Base-by-base conservation (phyloP, 2,888 invertebrate genomes). In the Cheilosia pagana region DNA sequence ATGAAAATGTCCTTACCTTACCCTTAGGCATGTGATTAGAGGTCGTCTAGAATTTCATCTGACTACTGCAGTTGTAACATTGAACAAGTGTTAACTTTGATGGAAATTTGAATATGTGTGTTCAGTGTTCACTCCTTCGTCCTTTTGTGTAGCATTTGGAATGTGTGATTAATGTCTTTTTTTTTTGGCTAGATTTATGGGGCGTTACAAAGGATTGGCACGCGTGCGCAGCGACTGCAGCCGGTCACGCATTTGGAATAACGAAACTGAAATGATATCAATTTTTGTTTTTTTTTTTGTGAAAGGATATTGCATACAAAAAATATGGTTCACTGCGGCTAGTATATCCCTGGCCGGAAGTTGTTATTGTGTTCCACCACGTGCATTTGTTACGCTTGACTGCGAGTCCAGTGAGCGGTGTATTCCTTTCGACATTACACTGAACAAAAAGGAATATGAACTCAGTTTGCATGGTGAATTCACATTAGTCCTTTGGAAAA, bases 331-430 rank as follows among this genome's bases (percentile, higher is more conserved):
- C 71, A 75, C 35, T 76, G 85, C 74, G 75, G 74, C 72, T 70
- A 12, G 12, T 45, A 43, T 50, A 68, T 67, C 21, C 62, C 63
- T 72, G 39, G 71, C 75, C 85, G 85, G 85, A 85, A 85, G 85
- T 85, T 81, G 81, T 85, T 81, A 85, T 85, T 81, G 71, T 85
- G 85, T 81, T 81, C 85, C 81, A 85, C 85, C 75, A 71, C 75
- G 81, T 85, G 81, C 70, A 71, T 85, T 81, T 79, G 75, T 71
- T 35, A 71, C 28, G 85, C 75, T 67, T 76, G 79, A 79, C 83
- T 75, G 83, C 53, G 10, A 23, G 41, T 43, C 50, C 41, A 43
- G 55, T 43, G 28, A 72, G 31, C 52, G 50, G 16, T 19, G 57
- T 23, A 28, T 50, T 71, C 35, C 35, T 12, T 59, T 70, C 16